Conservation (phyloP, 2,888 invertebrate genomes). For the Tortrix viridana region DNA sequence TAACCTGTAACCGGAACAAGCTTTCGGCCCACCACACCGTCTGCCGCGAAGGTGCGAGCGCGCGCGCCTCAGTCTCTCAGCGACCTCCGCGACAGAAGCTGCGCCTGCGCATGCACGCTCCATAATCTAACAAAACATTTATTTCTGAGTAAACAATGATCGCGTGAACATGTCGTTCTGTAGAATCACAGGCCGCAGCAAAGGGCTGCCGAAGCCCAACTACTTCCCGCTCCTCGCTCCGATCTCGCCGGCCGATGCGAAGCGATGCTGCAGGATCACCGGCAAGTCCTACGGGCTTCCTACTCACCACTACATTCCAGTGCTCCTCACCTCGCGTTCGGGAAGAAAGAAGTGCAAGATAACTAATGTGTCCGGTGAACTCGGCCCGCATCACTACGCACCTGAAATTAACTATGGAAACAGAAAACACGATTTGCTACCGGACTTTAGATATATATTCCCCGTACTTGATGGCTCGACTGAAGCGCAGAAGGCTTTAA, state of each 20-base stretch:
- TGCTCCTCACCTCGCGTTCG: constrained; percentile 83
- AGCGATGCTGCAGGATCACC: constrained; percentile 90
- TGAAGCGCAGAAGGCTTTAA: constrained; percentile 86
- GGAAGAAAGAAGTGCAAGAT: constrained; percentile 85
- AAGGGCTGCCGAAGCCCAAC: constrained; percentile 91
- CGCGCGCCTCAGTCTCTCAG: constrained; percentile 67
- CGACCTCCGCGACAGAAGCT: constrained; percentile 51
- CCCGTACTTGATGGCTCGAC: constrained; percentile 88
- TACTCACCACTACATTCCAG: constrained; percentile 91
- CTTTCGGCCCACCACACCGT: constrained; percentile 78
- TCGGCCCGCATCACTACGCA: constrained; percentile 85
- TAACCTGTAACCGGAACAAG: constrained; percentile 81
- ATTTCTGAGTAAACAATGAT: constrained; percentile 67
- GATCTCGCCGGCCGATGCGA: constrained; percentile 92
- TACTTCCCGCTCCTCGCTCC: constrained; percentile 92
- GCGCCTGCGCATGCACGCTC: constrained; percentile 60
- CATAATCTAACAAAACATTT: constrained; percentile 48
- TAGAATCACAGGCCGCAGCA: constrained; percentile 91
- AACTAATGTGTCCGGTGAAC: constrained; percentile 86
- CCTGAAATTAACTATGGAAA: constrained; percentile 86
- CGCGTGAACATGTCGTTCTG: constrained; percentile 87
- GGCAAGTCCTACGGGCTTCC: constrained; percentile 90
- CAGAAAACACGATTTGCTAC: constrained; percentile 86
- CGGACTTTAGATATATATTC: constrained; percentile 90
- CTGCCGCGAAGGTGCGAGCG: constrained; percentile 74